These are phyloP conservation scores for Greenwoodochromis staneri DNA, from an alignment of 2,113 vertebrate species.

Conservation along the genomic window DNA sequence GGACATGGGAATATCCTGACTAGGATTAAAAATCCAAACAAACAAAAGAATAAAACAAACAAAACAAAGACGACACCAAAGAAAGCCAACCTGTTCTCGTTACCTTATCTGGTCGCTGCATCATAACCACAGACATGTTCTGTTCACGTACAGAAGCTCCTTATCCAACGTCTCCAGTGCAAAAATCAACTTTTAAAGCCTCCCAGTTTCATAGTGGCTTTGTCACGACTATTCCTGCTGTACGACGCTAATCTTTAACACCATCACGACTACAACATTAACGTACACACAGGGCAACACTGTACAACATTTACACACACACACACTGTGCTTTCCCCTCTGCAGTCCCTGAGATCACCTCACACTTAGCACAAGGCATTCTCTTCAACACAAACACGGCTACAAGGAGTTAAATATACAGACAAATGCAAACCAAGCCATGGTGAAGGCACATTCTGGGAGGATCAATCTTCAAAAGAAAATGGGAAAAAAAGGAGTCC, in stretches of 20 bases:
- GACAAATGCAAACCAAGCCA: slow-evolving; percentile 21
- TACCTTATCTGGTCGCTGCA: background rate
- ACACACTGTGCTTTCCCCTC: background rate
- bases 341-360: slow-evolving; percentile 72
- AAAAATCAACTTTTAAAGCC: slow-evolving; percentile 45
- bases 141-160: background rate
- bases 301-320: slow-evolving; percentile 23
- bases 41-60: background rate
- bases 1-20: background rate
- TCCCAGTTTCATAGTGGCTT: slow-evolving; percentile 30
- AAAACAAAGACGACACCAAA: background rate
- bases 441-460: slow-evolving; percentile 71
- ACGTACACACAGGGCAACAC: background rate
- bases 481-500: background rate
- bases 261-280: background rate
- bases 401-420: slow-evolving; percentile 1
- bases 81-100: background rate
- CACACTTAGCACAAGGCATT: slow-evolving; percentile 50
- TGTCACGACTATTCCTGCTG: background rate
- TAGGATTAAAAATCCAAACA: background rate
- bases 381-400: slow-evolving; percentile 28
- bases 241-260: background rate
- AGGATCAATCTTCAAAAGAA: slow-evolving; percentile 29
- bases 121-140: background rate
- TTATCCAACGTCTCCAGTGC: slow-evolving; percentile 30